Conservation (phyloP, 1,140 invertebrate species). For the Choristoneura fumiferana region DNA sequence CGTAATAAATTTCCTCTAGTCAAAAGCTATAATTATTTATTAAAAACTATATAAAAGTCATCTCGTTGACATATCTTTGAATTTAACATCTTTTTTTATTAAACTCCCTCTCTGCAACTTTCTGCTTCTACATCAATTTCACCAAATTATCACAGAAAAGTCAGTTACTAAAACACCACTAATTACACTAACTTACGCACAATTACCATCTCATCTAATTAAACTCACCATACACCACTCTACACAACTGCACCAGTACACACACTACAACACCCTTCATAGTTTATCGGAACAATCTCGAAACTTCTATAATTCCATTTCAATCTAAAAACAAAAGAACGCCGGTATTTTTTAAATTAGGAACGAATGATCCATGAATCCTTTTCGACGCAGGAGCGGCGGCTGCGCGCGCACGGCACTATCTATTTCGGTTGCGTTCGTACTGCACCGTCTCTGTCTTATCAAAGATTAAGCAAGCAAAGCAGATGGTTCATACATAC, state of each 20-base stretch:
- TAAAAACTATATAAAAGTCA: no score
- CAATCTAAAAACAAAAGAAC: conserved; percentile 13
- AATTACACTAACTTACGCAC: no score
- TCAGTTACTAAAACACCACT: no score
- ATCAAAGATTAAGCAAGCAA: conserved; percentile 43
- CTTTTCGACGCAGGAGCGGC: conserved; percentile 54
- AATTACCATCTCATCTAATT: background rate
- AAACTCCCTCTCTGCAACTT: no score
- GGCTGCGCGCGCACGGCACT: conserved; percentile 39
- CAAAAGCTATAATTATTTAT: no score
- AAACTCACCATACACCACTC: background rate
- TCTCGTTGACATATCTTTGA: no score
- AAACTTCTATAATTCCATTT: conserved; percentile 21
- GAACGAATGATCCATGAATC: conserved; percentile 49
- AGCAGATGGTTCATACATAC: background rate
- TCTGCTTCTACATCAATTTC: no score
- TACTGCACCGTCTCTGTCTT: conserved; percentile 54
- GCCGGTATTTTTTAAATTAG: conserved; percentile 34
- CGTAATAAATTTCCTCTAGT: no score
- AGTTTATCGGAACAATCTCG: background rate
- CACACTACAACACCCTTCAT: background rate
- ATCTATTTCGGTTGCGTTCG: conserved; percentile 60
- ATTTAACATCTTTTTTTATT: no score
- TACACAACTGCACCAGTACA: background rate
- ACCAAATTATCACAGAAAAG: no score